Base-by-base conservation (phyloP, 2,888 invertebrate genomes). In the Catonia carolina region DNA sequence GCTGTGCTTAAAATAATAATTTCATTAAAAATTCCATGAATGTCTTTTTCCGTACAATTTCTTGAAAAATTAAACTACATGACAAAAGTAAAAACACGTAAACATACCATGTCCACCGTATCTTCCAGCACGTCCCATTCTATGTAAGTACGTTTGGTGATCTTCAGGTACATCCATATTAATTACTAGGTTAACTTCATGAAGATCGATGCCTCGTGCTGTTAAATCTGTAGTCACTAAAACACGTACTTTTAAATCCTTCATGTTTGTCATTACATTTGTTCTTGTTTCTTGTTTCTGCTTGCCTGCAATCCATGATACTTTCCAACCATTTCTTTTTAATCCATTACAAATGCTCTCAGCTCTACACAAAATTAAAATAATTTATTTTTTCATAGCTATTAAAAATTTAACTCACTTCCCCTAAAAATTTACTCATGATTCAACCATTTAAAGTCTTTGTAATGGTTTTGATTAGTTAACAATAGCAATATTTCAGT, bases 51-150 rank as follows among this genome's bases (percentile, higher is more conserved):
- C n/a, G n/a, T n/a, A n/a, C n/a, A n/a, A n/a, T n/a, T n/a, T n/a
- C n/a, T n/a, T n/a, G n/a, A n/a, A n/a, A n/a, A n/a, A n/a, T n/a
- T n/a, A n/a, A n/a, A n/a, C n/a, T n/a, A n/a, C n/a, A n/a, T n/a
- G n/a, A n/a, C n/a, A n/a, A n/a, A n/a, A n/a, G n/a, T n/a, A n/a
- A n/a, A n/a, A n/a, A n/a, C n/a, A 27, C 27, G n/a, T 6, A 14
- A 2, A 39, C 17, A 15, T 61, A 52, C 94, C 95, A 70, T 82
- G 81, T 1, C 89, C 84, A 1, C 97, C 98, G 77, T 86, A 98
- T 60, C 98, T 78, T 0, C 98, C 98, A 41, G 96, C 94, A 66
- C 98, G 80, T 1, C 98, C 98, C 70, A 96, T 94, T 68, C 98
- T 79, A 75, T 99, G 98, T 61, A 95, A 78, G 76, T 95, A 95